phyloP scores from a whole-genome alignment of 23 tunicate genomes.

The Trididemnum nubilum region DNA sequence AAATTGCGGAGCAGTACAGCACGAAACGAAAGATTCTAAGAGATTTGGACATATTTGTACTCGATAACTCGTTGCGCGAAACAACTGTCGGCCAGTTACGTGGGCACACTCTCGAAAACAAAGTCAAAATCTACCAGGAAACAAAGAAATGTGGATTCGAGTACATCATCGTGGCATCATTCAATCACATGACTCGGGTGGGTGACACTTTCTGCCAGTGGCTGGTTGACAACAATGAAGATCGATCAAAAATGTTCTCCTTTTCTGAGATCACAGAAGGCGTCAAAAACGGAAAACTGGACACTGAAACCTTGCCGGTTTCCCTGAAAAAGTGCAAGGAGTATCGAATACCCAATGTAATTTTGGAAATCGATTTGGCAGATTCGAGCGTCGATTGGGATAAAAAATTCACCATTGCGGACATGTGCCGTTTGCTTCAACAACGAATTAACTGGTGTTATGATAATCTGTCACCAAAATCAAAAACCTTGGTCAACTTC shows the following conservation, averaged over 20 bases:
- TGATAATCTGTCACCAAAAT: slow-evolving; percentile 14
- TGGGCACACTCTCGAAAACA: no score
- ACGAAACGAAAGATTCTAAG: slow-evolving; percentile 23
- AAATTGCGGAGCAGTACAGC: not conserved
- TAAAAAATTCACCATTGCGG: slow-evolving; percentile 16
- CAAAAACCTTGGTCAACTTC: slow-evolving; percentile 10
- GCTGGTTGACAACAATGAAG: no score
- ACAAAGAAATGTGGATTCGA: slow-evolving; percentile 35
- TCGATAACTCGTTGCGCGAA: slow-evolving; percentile 33
- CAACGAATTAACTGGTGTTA: slow-evolving; percentile 27
- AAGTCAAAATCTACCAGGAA: no score
- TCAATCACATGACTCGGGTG: no score
- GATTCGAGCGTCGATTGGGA: slow-evolving; percentile 34
- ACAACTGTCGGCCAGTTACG: no score
- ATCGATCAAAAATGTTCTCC: slow-evolving; percentile 15
- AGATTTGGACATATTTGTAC: slow-evolving; percentile 9
- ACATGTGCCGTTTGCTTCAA: slow-evolving; percentile 24
- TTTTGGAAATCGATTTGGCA: slow-evolving; percentile 31
- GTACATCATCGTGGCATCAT: slow-evolving; percentile 18
- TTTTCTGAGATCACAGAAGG: slow-evolving; percentile 34
- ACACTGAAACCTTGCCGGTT: slow-evolving; percentile 12
- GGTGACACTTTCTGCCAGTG: no score
- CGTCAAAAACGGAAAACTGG: no score
- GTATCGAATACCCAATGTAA: slow-evolving; percentile 24
- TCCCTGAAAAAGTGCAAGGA: slow-evolving; percentile 20